Evolutionary conservation across 2,888 invertebrate genomes (phyloP).

Genomic region (Hoplodrina ambigua): DNA sequence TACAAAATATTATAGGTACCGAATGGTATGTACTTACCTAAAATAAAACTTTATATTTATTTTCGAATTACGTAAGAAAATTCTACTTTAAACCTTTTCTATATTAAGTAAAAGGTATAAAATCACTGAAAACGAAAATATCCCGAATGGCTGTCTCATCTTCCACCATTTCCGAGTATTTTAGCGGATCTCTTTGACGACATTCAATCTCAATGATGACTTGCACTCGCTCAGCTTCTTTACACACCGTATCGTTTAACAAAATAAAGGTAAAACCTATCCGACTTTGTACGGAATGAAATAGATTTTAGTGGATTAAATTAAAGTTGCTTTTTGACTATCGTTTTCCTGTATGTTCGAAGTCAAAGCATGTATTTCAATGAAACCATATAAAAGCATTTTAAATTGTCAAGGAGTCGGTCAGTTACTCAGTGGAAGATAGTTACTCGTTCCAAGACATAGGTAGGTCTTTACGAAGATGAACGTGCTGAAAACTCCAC

Average conservation of each 20-base stretch:
- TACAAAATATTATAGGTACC: too few relatives aligned
- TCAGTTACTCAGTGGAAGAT: too few relatives aligned
- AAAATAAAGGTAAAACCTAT: constrained; percentile 20
- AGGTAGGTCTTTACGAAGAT: too few relatives aligned
- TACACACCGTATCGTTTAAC: constrained; percentile 15
- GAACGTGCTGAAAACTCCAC: too few relatives aligned
- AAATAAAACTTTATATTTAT: background rate
- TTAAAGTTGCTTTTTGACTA: background rate
- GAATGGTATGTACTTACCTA: too few relatives aligned
- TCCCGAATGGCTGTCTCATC: constrained; percentile 47
- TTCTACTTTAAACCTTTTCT: background rate
- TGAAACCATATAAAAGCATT: too few relatives aligned
- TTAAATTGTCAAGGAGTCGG: too few relatives aligned
- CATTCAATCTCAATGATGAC: constrained; percentile 54
- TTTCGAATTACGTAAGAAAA: background rate
- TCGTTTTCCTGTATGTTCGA: background rate
- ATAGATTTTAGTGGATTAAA: constrained; percentile 12
- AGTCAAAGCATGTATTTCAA: too few relatives aligned
- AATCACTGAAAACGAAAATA: constrained; percentile 26
- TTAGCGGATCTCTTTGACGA: constrained; percentile 58
- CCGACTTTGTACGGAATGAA: constrained; percentile 7
- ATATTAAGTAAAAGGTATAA: constrained; percentile 5
- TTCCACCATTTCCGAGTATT: constrained; percentile 50
- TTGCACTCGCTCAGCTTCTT: constrained; percentile 24
- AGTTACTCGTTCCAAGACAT: too few relatives aligned